Conservation (phyloP, 2,113 vertebrate species). For the Hyperoodon ampullatus region DNA sequence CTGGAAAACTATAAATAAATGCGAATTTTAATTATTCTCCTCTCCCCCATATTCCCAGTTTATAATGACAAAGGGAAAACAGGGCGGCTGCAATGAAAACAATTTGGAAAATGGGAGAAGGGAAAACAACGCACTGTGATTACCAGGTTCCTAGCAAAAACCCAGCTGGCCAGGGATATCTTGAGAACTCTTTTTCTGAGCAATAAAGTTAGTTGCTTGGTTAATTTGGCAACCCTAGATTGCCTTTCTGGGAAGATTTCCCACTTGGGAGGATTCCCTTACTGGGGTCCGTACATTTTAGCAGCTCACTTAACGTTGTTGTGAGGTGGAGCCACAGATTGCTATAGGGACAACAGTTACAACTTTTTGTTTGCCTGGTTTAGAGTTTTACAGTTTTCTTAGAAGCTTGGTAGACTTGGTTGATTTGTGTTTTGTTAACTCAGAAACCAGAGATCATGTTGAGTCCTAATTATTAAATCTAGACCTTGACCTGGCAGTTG, state of each 20-base stretch:
- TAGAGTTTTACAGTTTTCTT: background rate
- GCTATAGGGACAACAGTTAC: background rate
- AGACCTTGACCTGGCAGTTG: background rate
- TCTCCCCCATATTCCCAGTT: background rate
- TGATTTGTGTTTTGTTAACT: background rate
- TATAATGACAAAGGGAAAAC: background rate
- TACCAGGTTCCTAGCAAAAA: background rate
- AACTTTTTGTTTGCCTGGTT: background rate
- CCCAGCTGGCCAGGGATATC: background rate
- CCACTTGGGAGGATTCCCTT: background rate
- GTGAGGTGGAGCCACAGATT: background rate
- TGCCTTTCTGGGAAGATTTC: background rate
- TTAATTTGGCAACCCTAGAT: background rate
- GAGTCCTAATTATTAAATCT: background rate
- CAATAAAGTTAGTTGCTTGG: background rate
- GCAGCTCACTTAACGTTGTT: background rate
- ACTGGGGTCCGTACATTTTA: background rate
- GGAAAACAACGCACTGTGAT: background rate
- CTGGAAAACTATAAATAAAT: background rate
- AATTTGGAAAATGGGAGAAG: background rate
- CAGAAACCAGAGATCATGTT: background rate
- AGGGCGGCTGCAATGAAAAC: background rate
- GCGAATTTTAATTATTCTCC: background rate
- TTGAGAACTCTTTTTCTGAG: background rate
- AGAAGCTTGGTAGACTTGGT: background rate